Percentiles rank a stretch among this genome's conserved stretches.
Conservation (phyloP, 1,140 invertebrate species). For the fruit fly (Drosophila melanogaster) region DNA sequence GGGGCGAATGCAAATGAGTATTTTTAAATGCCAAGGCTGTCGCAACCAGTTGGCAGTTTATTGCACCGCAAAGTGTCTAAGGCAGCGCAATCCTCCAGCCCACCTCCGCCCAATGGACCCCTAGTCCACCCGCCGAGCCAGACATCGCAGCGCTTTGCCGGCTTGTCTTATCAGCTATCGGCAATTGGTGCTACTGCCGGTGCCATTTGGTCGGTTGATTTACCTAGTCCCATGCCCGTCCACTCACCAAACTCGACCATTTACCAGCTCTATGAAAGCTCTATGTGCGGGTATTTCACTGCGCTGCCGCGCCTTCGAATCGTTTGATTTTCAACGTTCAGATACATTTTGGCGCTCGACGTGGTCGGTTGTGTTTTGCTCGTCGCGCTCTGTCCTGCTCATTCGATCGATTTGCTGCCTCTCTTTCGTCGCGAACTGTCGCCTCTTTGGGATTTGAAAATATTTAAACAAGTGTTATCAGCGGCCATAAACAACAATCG, state of each 20-base stretch:
- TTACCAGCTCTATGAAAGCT: conserved; percentile 47
- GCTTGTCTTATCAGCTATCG: conserved; percentile 65
- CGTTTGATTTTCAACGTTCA: conserved; percentile 60
- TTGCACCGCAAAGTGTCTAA: conserved; percentile 32
- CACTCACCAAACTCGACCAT: conserved; percentile 2
- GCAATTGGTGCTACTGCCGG: conserved; percentile 34
- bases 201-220: conserved; percentile 37
- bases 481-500: conserved; percentile 24
- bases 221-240: too few species aligned
- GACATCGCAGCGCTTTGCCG: conserved; percentile 24
- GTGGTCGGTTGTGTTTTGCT: conserved; percentile 61
- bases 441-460: conserved; percentile 20
- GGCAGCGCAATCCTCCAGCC: not conserved
- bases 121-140: conserved; percentile 16
- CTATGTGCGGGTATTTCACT: conserved; percentile 35
- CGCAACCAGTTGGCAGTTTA: conserved; percentile 49
- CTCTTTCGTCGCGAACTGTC: conserved; percentile 7
- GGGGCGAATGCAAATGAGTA: conserved; percentile 47
- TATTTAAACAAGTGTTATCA: conserved; percentile 52
- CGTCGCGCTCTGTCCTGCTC: conserved; percentile 16
- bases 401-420: conserved; percentile 7
- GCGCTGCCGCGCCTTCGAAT: conserved; percentile 66
- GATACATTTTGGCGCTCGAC: conserved; percentile 73
- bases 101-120: conserved; percentile 4
- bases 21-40: conserved; percentile 70